Percentiles rank a stretch among this genome's conserved stretches.
These are phyloP conservation scores for Heteromyza rotundicornis DNA, from an alignment of 2,888 invertebrate genomes.

Conservation along the genomic window DNA sequence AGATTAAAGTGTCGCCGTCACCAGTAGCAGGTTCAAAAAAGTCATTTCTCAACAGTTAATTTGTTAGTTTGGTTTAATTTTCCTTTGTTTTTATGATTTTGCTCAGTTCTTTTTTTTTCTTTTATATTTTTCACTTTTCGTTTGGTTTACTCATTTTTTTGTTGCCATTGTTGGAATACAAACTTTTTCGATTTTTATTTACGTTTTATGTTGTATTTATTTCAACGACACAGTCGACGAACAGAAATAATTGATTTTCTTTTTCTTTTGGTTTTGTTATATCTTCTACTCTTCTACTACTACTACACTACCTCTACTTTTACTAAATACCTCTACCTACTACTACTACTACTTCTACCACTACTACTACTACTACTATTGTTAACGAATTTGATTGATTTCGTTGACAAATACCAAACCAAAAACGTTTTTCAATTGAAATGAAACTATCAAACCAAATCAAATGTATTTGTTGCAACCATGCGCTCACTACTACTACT, in stretches of 20 bases:
- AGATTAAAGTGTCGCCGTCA: background rate
- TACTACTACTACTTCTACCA: slow-evolving; percentile 33
- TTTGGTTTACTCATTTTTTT: slow-evolving; percentile 22
- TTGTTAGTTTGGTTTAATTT: background rate
- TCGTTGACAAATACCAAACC: slow-evolving; percentile 22
- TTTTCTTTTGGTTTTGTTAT: slow-evolving; percentile 41
- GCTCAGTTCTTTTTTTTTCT: slow-evolving; percentile 34
- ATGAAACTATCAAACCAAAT: slow-evolving; percentile 21
- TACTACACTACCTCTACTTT: slow-evolving; percentile 24
- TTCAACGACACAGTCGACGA: slow-evolving; percentile 29
- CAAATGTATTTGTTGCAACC: slow-evolving; percentile 32
- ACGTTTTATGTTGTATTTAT: slow-evolving; percentile 14
- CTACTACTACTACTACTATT: slow-evolving; percentile 39
- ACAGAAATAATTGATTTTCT: slow-evolving; percentile 41
- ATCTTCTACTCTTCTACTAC: slow-evolving; percentile 37
- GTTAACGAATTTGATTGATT: slow-evolving; percentile 22
- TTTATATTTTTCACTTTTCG: slow-evolving; percentile 11
- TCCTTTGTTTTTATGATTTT: slow-evolving; percentile 34
- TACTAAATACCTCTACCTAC: slow-evolving; percentile 29
- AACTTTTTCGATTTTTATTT: background rate
- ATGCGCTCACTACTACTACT: slow-evolving; percentile 27
- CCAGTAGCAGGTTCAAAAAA: background rate
- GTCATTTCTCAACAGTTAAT: background rate
- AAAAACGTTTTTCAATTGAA: slow-evolving; percentile 24
- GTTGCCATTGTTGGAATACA: slow-evolving; percentile 26